phyloP scores from a whole-genome alignment of 2,797 vertebrate species.

The Bothrops alternatus region DNA sequence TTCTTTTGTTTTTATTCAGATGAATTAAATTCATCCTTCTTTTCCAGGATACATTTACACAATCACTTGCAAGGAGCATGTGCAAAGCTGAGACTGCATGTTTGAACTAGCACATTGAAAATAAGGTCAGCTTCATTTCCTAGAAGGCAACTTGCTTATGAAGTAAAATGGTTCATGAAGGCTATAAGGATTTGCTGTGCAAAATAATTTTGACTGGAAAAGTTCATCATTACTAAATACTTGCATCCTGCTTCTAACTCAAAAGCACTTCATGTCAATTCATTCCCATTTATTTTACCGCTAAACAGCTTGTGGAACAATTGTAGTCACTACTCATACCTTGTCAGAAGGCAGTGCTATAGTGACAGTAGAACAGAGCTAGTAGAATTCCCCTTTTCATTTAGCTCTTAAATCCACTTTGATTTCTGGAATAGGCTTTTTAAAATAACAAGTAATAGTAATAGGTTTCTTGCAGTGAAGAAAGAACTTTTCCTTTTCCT shows the following conservation, averaged over 20 bases:
- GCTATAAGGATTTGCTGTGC: background rate
- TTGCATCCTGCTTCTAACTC: background rate
- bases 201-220: background rate
- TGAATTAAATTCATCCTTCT: background rate
- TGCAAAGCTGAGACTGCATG: background rate
- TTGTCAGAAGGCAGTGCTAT: background rate
- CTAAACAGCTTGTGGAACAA: background rate
- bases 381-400: background rate
- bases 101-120: background rate
- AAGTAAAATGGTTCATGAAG: background rate
- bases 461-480: background rate
- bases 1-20: background rate
- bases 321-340: background rate
- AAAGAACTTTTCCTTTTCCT: background rate
- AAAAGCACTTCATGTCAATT: background rate
- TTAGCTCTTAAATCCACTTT: background rate
- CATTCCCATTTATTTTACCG: background rate
- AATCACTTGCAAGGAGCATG: fast-evolving
- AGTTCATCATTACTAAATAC: background rate
- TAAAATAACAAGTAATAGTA: background rate
- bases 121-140: background rate
- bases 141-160: background rate
- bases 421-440: background rate
- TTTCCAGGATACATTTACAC: slow-evolving; percentile 19
- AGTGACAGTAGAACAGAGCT: background rate